Evolutionary conservation across 2,797 vertebrate genomes (phyloP).

Genomic region (Perodicticus potto): DNA sequence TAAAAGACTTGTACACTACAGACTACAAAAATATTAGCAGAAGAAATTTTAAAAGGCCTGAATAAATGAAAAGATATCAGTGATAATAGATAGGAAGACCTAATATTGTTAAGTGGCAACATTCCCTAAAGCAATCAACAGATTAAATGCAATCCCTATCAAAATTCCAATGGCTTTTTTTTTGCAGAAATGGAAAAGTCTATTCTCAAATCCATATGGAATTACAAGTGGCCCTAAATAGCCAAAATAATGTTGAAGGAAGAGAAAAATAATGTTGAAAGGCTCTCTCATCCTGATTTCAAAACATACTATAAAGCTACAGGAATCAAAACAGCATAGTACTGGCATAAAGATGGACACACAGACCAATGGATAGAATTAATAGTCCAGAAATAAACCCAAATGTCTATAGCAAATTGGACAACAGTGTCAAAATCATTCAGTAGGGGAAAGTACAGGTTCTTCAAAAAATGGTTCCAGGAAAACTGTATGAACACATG

Average conservation of each 20-base stretch:
- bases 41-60: constrained; percentile 1
- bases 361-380: neutral
- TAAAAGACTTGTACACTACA: neutral
- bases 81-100: neutral
- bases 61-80: constrained; percentile 1
- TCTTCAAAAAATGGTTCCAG: neutral
- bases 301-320: neutral
- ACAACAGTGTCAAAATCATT: neutral
- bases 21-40: neutral
- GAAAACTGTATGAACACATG: neutral
- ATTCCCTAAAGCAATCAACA: neutral
- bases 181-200: neutral
- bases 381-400: neutral
- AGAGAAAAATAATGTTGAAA: neutral
- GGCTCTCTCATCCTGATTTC: neutral
- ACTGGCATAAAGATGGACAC: neutral
- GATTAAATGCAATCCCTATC: neutral
- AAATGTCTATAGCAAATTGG: neutral
- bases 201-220: neutral
- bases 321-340: neutral
- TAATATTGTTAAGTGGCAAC: neutral
- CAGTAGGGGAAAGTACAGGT: neutral
- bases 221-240: neutral
- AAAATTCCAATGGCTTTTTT: neutral
- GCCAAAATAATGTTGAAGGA: constrained; percentile 12